A percentile compares a stretch with the other conserved stretches of the same genome.
Conservation (phyloP, 2,113 vertebrate species). For the Ciconia maguari region DNA sequence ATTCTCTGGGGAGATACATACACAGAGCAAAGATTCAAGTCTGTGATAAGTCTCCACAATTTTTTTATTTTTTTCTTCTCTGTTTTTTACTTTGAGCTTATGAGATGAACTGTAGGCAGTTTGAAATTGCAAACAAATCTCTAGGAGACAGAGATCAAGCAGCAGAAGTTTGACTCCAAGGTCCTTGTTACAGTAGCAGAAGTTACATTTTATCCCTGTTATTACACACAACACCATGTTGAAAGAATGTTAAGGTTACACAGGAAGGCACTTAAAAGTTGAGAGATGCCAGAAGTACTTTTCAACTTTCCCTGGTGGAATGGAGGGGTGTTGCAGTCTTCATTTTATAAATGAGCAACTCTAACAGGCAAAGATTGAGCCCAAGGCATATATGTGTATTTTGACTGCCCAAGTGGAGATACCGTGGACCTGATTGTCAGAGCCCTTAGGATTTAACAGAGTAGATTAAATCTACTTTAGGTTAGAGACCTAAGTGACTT, state of each 20-base stretch:
- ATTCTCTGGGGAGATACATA: not conserved
- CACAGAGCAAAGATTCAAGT: not conserved
- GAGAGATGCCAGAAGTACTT: not conserved
- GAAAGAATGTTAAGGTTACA: not conserved
- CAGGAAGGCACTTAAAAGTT: not conserved
- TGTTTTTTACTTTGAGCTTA: not conserved
- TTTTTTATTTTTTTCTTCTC: not conserved
- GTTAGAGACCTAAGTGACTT: not conserved
- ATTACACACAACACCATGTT: not conserved
- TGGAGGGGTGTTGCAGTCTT: not conserved
- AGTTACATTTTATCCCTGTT: not conserved
- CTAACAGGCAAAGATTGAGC: not conserved
- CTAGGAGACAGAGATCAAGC: not conserved
- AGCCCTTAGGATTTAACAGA: not conserved
- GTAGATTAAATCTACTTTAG: not conserved
- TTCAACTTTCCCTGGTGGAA: not conserved
- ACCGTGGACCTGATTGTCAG: not conserved
- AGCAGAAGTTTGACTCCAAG: slow-evolving; percentile 1
- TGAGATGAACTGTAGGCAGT: not conserved
- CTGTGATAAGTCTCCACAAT: not conserved
- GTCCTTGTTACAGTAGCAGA: not conserved
- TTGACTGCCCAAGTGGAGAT: not conserved
- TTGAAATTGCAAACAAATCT: slow-evolving; percentile 36
- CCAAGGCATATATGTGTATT: not conserved
- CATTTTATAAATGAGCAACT: not conserved